Base-by-base conservation (phyloP, 2,797 vertebrate species). In the Paguma larvata region DNA sequence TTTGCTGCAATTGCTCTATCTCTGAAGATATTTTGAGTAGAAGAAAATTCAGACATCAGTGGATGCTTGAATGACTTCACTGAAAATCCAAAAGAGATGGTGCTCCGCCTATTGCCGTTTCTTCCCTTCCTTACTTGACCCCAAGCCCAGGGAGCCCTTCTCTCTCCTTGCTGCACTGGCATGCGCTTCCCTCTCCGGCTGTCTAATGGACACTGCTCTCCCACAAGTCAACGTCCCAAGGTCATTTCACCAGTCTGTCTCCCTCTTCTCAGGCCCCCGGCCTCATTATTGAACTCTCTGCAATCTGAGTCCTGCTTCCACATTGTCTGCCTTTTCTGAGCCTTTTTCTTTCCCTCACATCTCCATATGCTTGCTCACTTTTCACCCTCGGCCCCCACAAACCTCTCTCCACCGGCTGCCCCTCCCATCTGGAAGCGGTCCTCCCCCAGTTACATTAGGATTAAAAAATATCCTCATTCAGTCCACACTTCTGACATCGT, bases 391-490 rank as follows among this genome's bases (percentile, higher is more conserved):
- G 72, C 90, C 85, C 67, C 89, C 91, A 93, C 92, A 90, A 67
- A 53, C 38, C 11, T 46, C 68, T 75, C 73, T 89, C n/a, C 10
- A 32, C 67, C 19, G 6, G 19, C 67, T 75, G 32, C 95, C 77
- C 93, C 91, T 95, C 96, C 95, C 87, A 83, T 63, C 44, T 95
- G 91, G 91, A 94, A 95, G 48, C 19, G 62, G 72, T 83, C 59
- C 72, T 95, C 79, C 78, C 34, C 70, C n/a, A 67, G 87, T 65
- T 78, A 88, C 19, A 51, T 97, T 86, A 88, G 78, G 86, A 92
- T 97, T 92, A 90, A 93, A 97, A 95, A 85, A 67, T 70, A 85
- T 72, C 46, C 78, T 94, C 46, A 84, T 59, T 92, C 92, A 41
- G 51, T 96, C 78, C 89, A 80, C 78, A 95, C 68, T 92, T 95